These are phyloP conservation scores for Podarcis lilfordi DNA, from an alignment of 2,797 vertebrate species.

Conservation along the genomic window DNA sequence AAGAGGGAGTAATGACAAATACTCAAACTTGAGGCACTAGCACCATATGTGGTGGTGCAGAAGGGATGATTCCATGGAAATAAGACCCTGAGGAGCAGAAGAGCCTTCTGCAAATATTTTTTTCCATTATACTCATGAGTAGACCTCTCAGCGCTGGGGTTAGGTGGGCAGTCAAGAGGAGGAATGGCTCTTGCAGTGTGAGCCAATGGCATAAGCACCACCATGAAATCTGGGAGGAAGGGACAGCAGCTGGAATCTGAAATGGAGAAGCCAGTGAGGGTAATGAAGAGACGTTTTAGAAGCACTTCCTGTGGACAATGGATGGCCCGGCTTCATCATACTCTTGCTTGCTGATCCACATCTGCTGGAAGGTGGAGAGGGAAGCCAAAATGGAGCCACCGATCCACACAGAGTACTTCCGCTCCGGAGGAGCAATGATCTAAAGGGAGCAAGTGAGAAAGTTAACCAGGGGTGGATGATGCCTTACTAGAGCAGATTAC, in stretches of 20 bases:
- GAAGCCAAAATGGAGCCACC: conserved; percentile 80
- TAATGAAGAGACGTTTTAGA: neutral
- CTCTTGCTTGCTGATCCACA: conserved; percentile 87
- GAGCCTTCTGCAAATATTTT: neutral
- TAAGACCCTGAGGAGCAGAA: neutral
- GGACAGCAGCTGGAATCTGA: neutral
- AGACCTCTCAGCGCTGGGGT: no score
- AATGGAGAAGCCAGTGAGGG: neutral
- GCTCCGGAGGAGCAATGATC: conserved; percentile 84
- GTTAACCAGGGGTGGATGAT: no score
- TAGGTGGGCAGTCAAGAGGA: no score
- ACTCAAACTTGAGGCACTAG: neutral
- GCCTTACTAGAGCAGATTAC: no score
- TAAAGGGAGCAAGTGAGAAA: conserved; percentile 42
- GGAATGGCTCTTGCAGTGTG: neutral
- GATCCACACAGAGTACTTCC: conserved; percentile 81
- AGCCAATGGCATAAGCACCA: neutral
- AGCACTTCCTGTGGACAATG: conserved; percentile 83
- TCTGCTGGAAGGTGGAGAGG: conserved; percentile 87
- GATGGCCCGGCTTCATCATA: conserved; percentile 82
- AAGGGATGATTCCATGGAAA: neutral
- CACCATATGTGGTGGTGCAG: no score
- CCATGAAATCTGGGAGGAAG: neutral
- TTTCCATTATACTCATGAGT: no score
- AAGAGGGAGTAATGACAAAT: neutral